A percentile compares a stretch with the other conserved stretches of the same genome.
phyloP scores from a whole-genome alignment of 2,113 vertebrate genomes.

The Hippocampus abdominalis region DNA sequence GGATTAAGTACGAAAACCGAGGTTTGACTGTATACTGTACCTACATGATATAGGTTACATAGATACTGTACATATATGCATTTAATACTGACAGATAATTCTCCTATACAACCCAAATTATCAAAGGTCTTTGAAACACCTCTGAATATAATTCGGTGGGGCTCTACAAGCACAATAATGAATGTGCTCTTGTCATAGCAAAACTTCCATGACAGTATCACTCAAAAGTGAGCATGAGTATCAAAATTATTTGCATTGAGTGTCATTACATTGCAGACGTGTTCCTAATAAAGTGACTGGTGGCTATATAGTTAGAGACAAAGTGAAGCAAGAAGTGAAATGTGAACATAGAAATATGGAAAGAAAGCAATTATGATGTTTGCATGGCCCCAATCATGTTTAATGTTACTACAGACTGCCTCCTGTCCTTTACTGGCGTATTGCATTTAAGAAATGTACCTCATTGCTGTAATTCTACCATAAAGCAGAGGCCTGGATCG shows the following conservation, averaged over 20 bases:
- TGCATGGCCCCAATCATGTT: background rate
- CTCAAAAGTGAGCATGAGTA: no score
- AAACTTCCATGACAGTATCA: no score
- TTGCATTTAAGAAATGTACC: conserved; percentile 15
- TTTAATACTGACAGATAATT: background rate
- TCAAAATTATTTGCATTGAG: background rate
- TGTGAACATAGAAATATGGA: background rate
- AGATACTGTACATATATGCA: background rate
- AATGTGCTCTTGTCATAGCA: no score
- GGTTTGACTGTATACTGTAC: no score
- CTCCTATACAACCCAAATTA: no score
- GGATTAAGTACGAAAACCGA: no score
- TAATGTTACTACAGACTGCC: conserved; percentile 55
- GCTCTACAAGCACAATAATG: no score
- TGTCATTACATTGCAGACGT: background rate
- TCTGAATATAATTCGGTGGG: no score
- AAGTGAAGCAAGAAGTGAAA: background rate
- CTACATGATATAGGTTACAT: no score
- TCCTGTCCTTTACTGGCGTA: conserved; percentile 26
- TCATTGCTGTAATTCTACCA: background rate
- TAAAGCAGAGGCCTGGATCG: background rate
- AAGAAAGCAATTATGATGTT: conserved; percentile 3
- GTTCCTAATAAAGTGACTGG: background rate
- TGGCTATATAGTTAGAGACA: background rate
- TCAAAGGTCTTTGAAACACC: no score